A percentile compares a stretch with the other conserved stretches of the same genome.
phyloP scores from a whole-genome alignment of 2,113 vertebrate genomes.

The Pelodiscus sinensis region DNA sequence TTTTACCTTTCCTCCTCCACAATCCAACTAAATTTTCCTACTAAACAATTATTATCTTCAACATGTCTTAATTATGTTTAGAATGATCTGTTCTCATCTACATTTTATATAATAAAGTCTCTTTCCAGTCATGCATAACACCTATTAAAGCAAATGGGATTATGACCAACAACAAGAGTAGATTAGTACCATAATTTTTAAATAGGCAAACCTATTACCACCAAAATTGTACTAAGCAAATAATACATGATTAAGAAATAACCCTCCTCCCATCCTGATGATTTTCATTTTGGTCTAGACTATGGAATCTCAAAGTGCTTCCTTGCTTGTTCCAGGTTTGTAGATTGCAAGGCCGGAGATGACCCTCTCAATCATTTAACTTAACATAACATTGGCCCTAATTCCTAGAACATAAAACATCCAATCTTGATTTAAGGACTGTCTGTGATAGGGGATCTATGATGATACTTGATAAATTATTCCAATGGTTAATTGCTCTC shows the following conservation, averaged over 20 bases:
- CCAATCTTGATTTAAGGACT: not conserved
- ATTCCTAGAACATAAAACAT: not conserved
- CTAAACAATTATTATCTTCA: not conserved
- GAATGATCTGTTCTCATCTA: not conserved
- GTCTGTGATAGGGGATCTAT: not conserved
- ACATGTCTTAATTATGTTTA: not conserved
- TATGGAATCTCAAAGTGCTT: not conserved
- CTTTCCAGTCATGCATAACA: not conserved
- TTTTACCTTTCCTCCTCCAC: constrained; percentile 1
- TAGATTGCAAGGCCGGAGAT: not conserved
- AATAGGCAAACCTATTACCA: not conserved
- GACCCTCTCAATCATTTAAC: not conserved
- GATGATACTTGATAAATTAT: not conserved
- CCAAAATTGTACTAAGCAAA: not conserved
- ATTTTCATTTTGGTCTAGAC: not conserved
- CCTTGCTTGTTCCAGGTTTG: not conserved
- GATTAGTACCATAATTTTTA: not conserved
- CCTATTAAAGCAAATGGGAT: not conserved
- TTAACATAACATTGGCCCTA: not conserved
- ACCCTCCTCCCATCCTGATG: not conserved
- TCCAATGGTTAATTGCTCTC: not conserved
- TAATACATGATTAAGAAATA: not conserved
- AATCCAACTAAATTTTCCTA: not conserved
- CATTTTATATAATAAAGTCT: not conserved
- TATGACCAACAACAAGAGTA: not conserved